Evolutionary conservation across 2,113 vertebrate species (phyloP), one percentile per base, ranked within the genome.

Genomic region (Motacilla tschutschensis): DNA sequence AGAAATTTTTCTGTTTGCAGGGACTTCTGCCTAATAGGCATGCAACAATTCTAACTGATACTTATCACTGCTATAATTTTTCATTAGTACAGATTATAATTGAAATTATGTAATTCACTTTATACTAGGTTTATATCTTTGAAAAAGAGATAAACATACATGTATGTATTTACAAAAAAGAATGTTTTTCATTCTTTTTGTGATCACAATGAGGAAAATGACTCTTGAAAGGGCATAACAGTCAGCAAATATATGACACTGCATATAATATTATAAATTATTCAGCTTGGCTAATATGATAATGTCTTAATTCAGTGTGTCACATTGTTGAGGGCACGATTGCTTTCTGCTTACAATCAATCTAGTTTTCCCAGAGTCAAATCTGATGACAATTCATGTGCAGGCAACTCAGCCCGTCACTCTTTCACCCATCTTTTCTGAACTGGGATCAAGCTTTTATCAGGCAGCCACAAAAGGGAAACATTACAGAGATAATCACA

Each of bases 311-410:
- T 15, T 79, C 26, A 24, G 9, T 55, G 63, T 75, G 43, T 58
- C 28, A 12, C 69, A 40, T 29, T 78, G 24, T 63, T 17, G 41
- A 66, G 43, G 44, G n/a, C 31, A 81, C 22, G 16, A 67, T 35
- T 83, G 44, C 80, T 89, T 93, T 75, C 66, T 88, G 50, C 43
- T 84, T 73, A 62, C 66, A 72, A 75, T 78, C 29, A 59, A 59
- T 62, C 66, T 79, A n/a, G 28, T 66, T 88, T 90, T 92, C 59
- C 24, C 33, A 72, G 46, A 75, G 22, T 62, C 40, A 86, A 88
- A 21, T 79, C 51, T 47, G 59, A 31, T 63, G 51, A 79, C 40
- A 84, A 79, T 76, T 82, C 67, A 66, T n/a, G 36, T 31, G 22
- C 51, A 55, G 47, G 35, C 43, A 69, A 62, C 26, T 67, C 46